Evolutionary conservation across 2,797 vertebrate genomes (phyloP).

Genomic region (Fringilla coelebs): DNA sequence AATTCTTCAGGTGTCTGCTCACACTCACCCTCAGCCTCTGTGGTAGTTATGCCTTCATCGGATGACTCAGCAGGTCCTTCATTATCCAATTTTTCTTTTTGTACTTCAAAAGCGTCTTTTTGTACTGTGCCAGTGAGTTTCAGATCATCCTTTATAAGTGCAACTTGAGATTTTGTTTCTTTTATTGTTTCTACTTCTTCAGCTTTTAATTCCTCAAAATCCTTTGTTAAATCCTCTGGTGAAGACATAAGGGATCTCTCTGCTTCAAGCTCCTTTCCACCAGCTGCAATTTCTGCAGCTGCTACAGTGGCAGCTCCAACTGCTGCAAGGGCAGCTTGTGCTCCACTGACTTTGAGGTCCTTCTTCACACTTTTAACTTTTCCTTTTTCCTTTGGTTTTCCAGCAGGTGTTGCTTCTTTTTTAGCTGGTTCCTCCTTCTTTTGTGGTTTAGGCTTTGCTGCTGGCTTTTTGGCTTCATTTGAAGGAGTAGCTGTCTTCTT

Average conservation of each 20-base stretch:
- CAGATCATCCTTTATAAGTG: slow-evolving; percentile 70
- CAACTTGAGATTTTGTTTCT: slow-evolving; percentile 74
- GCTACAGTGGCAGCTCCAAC: slow-evolving; percentile 24
- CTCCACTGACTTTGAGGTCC: slow-evolving; percentile 72
- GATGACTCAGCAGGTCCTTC: slow-evolving; percentile 83
- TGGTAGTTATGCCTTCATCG: slow-evolving; percentile 95
- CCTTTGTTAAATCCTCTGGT: slow-evolving; percentile 95
- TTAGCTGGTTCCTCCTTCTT: slow-evolving; percentile 86
- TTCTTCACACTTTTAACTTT: slow-evolving; percentile 86
- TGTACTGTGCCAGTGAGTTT: slow-evolving; percentile 73
- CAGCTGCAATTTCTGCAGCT: slow-evolving; percentile 22
- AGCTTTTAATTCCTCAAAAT: slow-evolving; percentile 90
- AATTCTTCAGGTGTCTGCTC: slow-evolving; percentile 89
- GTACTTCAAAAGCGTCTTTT: slow-evolving; percentile 75
- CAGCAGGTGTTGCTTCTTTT: slow-evolving; percentile 78
- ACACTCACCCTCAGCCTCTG: slow-evolving; percentile 87
- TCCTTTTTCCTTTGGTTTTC: slow-evolving; percentile 89
- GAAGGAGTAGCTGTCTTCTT: slow-evolving; percentile 80
- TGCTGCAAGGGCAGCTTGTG: slow-evolving; percentile 49
- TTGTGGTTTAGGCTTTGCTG: slow-evolving; percentile 85
- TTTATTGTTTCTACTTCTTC: slow-evolving; percentile 81
- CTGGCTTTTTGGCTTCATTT: slow-evolving; percentile 80
- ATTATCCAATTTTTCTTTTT: slow-evolving; percentile 84
- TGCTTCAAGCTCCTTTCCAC: slow-evolving; percentile 77
- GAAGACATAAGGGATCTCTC: slow-evolving; percentile 93